Percentiles rank a stretch among this genome's conserved stretches.
phyloP scores from a whole-genome alignment of 2,888 invertebrate species.

The Prenolepis imparis region DNA sequence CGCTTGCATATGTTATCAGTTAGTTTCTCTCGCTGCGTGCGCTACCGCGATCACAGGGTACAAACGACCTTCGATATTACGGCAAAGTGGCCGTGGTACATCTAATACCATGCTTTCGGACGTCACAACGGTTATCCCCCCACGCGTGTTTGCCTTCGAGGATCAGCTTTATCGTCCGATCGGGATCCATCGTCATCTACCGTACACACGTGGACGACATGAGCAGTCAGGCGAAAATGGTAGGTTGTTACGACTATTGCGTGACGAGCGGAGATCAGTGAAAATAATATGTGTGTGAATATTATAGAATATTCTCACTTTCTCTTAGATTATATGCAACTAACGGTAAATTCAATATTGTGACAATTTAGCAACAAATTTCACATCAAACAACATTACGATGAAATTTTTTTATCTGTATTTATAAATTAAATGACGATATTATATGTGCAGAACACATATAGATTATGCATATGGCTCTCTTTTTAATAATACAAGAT shows the following conservation, averaged over 20 bases:
- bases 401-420: background rate
- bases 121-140: conserved; percentile 51
- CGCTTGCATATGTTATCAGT: conserved; percentile 24
- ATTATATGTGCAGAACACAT: background rate
- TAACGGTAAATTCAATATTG: background rate
- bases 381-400: background rate
- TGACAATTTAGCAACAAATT: background rate
- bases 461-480: background rate
- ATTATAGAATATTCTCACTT: conserved; percentile 20
- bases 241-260: conserved; percentile 13
- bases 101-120: conserved; percentile 58
- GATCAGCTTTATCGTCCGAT: conserved; percentile 66
- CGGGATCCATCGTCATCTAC: conserved; percentile 57
- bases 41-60: conserved; percentile 38
- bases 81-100: conserved; percentile 37
- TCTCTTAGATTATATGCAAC: background rate
- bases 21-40: conserved; percentile 44
- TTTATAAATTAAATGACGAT: background rate
- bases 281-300: conserved; percentile 24
- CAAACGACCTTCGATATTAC: conserved; percentile 55
- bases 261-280: background rate
- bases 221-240: conserved; percentile 42
- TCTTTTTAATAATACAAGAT: background rate
- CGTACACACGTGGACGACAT: conserved; percentile 50
- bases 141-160: conserved; percentile 53